phyloP scores from a whole-genome alignment of 2,113 vertebrate species.

The Laticauda colubrina region DNA sequence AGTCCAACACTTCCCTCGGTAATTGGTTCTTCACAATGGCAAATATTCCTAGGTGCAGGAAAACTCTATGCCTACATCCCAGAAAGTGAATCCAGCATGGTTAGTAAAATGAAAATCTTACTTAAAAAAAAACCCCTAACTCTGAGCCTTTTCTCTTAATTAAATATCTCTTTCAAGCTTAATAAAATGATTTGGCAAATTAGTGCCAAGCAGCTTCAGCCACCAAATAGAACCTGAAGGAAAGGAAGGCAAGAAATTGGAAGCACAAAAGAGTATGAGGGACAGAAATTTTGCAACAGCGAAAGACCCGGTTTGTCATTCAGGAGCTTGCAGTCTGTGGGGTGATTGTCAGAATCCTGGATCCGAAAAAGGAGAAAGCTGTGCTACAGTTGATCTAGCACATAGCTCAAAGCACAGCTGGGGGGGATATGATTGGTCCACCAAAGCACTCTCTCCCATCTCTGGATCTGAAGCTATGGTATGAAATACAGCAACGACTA shows the following conservation, averaged over 20 bases:
- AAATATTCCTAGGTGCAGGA: not conserved
- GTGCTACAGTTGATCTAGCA: not conserved
- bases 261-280: not conserved
- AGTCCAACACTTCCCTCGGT: not conserved
- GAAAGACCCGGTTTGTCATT: not conserved
- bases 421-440: not conserved
- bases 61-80: not conserved
- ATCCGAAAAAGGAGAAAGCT: not conserved
- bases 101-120: not conserved
- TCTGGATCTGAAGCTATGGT: not conserved
- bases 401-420: not conserved
- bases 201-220: not conserved
- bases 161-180: constrained; percentile 13
- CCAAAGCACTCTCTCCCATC: not conserved
- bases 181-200: constrained; percentile 15
- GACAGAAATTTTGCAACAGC: not conserved
- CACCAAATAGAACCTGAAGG: not conserved
- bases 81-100: not conserved
- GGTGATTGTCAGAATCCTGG: not conserved
- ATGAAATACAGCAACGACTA: not conserved
- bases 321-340: not conserved
- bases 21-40: not conserved
- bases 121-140: too few relatives aligned
- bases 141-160: not conserved
- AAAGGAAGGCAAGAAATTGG: not conserved